Conservation (phyloP, 2,888 invertebrate species). For the Hypercompe scribonia region DNA sequence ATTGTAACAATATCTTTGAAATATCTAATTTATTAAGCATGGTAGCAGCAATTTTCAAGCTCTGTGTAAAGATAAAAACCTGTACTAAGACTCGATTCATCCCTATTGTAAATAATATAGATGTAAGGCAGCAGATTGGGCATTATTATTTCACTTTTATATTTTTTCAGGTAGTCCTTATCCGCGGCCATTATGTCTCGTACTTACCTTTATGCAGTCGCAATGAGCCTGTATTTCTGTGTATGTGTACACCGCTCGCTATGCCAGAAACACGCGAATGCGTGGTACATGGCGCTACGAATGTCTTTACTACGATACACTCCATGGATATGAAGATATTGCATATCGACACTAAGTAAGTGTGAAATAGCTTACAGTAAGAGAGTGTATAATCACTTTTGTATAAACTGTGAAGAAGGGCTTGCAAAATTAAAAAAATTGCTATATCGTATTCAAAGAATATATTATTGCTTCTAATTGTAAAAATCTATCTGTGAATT, state of each 20-base stretch:
- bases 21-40: neutral
- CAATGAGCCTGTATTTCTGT: constrained; percentile 98
- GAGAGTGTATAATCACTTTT: neutral
- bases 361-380: neutral
- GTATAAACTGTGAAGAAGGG: too few relatives aligned
- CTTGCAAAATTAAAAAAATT: too few relatives aligned
- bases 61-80: too few relatives aligned
- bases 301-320: constrained; percentile 98
- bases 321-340: constrained; percentile 99
- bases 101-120: too few relatives aligned
- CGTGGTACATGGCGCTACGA: constrained; percentile 98
- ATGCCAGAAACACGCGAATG: constrained; percentile 98
- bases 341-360: constrained; percentile 98
- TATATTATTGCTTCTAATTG: too few relatives aligned
- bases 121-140: neutral
- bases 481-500: too few relatives aligned
- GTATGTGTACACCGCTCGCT: constrained; percentile 98
- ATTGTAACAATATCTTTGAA: neutral
- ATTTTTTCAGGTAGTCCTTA: constrained; percentile 94
- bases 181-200: constrained; percentile 97
- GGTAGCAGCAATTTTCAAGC: neutral
- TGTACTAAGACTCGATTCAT: too few relatives aligned
- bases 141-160: neutral
- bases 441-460: too few relatives aligned
- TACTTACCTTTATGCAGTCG: constrained; percentile 96